A percentile compares a stretch with the other conserved stretches of the same genome.
Conservation (phyloP, 2,113 vertebrate species). For the Ia io region DNA sequence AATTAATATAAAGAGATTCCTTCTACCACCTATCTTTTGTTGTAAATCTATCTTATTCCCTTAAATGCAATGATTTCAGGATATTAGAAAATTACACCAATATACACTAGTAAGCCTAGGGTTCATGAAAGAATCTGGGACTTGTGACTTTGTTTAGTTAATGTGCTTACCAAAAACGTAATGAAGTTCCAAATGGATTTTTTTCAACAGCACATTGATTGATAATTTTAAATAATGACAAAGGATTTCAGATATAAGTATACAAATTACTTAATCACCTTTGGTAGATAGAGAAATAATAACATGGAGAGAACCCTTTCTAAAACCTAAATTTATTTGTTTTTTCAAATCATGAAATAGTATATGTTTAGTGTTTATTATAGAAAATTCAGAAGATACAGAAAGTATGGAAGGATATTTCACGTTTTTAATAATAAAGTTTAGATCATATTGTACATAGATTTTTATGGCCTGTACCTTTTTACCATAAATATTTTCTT, state of each 20-base stretch:
- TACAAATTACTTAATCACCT: background rate
- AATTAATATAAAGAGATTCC: background rate
- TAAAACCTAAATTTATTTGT: constrained; percentile 14
- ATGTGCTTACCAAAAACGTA: background rate
- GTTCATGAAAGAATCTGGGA: background rate
- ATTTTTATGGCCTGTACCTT: background rate
- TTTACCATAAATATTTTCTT: constrained; percentile 11
- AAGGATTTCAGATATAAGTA: constrained; percentile 37
- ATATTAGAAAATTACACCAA: background rate
- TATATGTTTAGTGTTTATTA: constrained; percentile 26
- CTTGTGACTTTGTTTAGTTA: constrained; percentile 25
- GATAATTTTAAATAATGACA: constrained; percentile 17
- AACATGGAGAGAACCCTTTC: background rate
- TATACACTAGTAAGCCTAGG: background rate
- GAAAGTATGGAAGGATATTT: background rate
- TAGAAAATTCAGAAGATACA: background rate
- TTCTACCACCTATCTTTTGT: constrained; percentile 38
- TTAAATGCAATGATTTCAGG: background rate
- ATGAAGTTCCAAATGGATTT: background rate
- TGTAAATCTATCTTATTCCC: background rate
- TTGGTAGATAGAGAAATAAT: background rate
- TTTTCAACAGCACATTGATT: background rate
- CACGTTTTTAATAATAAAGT: constrained; percentile 26
- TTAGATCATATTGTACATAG: background rate
- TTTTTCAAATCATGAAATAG: background rate